A percentile compares a stretch with the other conserved stretches of the same genome.
Evolutionary conservation across 1,140 invertebrate genomes (phyloP).

Genomic region (Bilobella aurantiaca): DNA sequence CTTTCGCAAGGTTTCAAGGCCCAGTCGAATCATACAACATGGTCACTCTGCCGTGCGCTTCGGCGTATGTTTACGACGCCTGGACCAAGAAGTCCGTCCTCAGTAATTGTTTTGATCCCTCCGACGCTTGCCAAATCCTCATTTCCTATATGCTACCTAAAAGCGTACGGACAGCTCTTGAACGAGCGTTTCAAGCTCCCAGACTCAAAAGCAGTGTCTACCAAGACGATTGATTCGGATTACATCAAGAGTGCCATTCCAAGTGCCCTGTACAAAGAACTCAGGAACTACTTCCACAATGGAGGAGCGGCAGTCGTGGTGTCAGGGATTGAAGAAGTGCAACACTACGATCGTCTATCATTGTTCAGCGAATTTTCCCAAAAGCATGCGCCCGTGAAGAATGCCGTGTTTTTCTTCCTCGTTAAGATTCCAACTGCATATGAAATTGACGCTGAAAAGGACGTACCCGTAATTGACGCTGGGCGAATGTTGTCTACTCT

Average conservation of each 20-base stretch:
- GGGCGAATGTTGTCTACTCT: constrained; percentile 1
- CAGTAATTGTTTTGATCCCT: constrained; percentile 2
- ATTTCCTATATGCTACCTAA: constrained; percentile 6
- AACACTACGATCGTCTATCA: neutral
- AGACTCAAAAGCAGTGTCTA: neutral
- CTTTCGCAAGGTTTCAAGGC: too few species aligned
- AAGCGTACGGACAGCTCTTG: neutral
- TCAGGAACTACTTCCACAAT: constrained; percentile 13
- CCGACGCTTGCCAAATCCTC: neutral
- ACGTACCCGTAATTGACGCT: too few species aligned
- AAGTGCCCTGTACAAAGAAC: neutral
- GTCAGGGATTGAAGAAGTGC: neutral
- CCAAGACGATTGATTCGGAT: neutral
- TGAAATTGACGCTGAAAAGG: neutral
- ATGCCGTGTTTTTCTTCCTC: constrained; percentile 14
- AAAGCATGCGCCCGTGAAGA: constrained; percentile 7
- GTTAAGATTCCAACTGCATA: constrained; percentile 4
- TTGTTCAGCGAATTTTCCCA: constrained; percentile 17
- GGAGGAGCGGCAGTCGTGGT: constrained; percentile 9
- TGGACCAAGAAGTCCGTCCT: neutral
- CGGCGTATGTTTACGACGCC: neutral
- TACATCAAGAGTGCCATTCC: neutral
- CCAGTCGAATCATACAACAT: too few species aligned
- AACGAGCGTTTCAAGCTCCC: neutral
- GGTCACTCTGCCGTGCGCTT: neutral